phyloP scores from a whole-genome alignment of 37 sponge, comb jelly and placozoan species.

The Aplysina aerophoba region DNA sequence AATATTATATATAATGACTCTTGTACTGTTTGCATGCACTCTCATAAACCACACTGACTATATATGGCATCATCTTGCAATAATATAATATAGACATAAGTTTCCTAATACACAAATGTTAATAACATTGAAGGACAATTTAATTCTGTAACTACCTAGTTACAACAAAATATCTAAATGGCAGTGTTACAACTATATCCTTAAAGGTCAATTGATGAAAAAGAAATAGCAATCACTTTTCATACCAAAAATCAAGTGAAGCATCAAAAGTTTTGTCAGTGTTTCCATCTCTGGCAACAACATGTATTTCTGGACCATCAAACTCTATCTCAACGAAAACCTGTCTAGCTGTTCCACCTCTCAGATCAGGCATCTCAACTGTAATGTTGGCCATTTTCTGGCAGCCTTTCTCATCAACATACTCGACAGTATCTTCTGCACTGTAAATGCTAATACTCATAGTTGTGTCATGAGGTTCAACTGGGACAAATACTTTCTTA shows the following conservation, averaged over 20 bases:
- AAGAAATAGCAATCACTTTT: no score
- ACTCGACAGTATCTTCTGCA: slow-evolving; percentile 9
- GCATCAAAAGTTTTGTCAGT: neutral
- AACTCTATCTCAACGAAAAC: slow-evolving; percentile 14
- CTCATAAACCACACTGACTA: no score
- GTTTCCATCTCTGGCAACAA: slow-evolving; percentile 3
- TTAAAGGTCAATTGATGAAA: no score
- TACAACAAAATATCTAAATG: no score
- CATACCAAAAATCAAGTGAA: neutral
- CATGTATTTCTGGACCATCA: slow-evolving; percentile 19
- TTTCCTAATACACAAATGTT: no score
- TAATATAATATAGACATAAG: no score
- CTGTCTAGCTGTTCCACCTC: neutral
- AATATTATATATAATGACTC: no score
- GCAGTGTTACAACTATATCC: no score
- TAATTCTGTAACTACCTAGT: no score
- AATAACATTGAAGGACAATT: no score
- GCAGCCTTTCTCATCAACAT: slow-evolving; percentile 1
- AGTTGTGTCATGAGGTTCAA: neutral
- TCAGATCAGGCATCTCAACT: neutral
- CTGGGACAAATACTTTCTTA: neutral
- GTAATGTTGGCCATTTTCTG: neutral
- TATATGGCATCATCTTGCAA: no score
- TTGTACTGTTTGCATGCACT: no score
- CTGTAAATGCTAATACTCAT: neutral